phyloP scores from a whole-genome alignment of 2,888 invertebrate species.

The Tricholauxania praeusta region DNA sequence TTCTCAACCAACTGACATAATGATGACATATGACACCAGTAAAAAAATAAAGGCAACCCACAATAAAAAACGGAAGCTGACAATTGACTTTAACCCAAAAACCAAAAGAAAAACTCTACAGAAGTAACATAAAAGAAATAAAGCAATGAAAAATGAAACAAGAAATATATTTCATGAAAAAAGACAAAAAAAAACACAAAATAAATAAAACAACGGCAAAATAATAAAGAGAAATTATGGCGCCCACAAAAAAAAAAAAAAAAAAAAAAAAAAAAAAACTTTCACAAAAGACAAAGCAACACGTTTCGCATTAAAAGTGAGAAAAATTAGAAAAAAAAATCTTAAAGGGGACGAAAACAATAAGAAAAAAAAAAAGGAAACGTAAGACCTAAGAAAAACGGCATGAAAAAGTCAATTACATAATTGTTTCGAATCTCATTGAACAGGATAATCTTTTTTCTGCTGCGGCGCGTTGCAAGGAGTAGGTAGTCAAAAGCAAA shows the following conservation, averaged over 20 bases:
- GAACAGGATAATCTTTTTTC: slow-evolving; percentile 2
- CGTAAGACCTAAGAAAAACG: not conserved
- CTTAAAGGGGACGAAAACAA: not conserved
- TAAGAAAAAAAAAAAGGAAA: slow-evolving; percentile 1
- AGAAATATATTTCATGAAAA: slow-evolving; percentile 3
- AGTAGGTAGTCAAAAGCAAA: too few relatives aligned
- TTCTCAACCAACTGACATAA: slow-evolving; percentile 31
- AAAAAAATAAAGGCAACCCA: slow-evolving; percentile 1
- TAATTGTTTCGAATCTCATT: slow-evolving; percentile 25
- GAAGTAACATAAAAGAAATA: not conserved
- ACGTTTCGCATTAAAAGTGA: slow-evolving; percentile 19
- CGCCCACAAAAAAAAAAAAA: slow-evolving; percentile 9
- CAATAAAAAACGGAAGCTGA: slow-evolving; percentile 29
- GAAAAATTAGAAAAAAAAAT: slow-evolving; percentile 20
- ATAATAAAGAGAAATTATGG: slow-evolving; percentile 33
- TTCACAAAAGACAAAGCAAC: not conserved
- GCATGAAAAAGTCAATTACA: slow-evolving; percentile 36
- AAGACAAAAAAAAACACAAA: slow-evolving; percentile 5
- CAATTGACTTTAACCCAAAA: slow-evolving; percentile 32
- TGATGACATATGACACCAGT: slow-evolving; percentile 39
- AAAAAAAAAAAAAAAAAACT: too few relatives aligned
- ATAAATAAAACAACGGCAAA: slow-evolving; percentile 4
- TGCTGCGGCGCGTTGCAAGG: too few relatives aligned
- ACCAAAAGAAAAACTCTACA: slow-evolving; percentile 11
- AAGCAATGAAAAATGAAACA: slow-evolving; percentile 19